Evolutionary conservation across 2,888 invertebrate species (phyloP), one percentile per base, ranked within the genome.

Genomic region (Sesia apiformis): DNA sequence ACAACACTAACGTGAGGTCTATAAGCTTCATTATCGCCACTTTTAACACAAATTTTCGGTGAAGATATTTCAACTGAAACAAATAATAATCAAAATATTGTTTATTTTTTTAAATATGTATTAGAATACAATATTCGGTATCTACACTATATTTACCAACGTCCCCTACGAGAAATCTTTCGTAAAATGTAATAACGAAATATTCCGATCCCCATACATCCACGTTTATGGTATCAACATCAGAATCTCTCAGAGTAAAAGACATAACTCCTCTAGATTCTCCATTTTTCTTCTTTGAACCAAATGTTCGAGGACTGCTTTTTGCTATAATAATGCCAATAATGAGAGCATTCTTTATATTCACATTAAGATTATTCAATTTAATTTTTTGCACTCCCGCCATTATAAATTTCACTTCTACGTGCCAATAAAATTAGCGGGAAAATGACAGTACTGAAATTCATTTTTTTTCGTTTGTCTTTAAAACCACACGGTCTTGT

Each of bases 161-260:
- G 75, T 93, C 93, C 38, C 95, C 94, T 4, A 94, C 91, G 52
- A 92, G 90, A 74, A 93, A 93, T 64, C 90, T 90, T 58, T 91
- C 90, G 64, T 92, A 91, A 61, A 93, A 90, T 55, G 91, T 91
- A 49, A 90, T 84, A 38, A 95, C 85, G 66, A 89, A 92, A 60
- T 92, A 91, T 56, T 90, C 90, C 4, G 91, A 87, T 3, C 95
- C 95, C 96, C 96, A 96, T 59, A 92, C 93, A 58, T 93, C 93
- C 8, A 93, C 93, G 72, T 96, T 95, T 52, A 95, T 93, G 4
- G 93, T 92, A 72, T 94, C 93, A 1, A 91, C 74, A 23, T 91
- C 86, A 0, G 95, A 93, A 81, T 96, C 96, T 59, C 95, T 90
- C 39, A 96, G 61, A 0, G 95, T 95, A 61, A 95, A 94, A 55